Percentiles rank a stretch among this genome's conserved stretches.
Conservation (phyloP, 2,888 invertebrate genomes). For the Macaria liturata region DNA sequence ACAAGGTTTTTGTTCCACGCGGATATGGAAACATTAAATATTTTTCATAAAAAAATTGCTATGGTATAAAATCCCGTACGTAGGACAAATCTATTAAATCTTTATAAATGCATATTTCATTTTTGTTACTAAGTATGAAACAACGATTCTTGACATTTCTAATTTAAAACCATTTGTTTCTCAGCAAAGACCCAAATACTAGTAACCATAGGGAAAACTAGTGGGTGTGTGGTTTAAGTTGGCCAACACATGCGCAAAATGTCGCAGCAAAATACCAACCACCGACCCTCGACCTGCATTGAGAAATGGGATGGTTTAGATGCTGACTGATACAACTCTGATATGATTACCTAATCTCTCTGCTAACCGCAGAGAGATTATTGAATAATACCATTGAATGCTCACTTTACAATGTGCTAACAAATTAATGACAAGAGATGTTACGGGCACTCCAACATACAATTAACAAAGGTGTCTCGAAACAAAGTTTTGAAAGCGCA, state of each 20-base stretch:
- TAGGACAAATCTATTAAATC: too few relatives aligned
- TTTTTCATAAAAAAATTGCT: too few relatives aligned
- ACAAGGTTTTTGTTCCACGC: too few relatives aligned
- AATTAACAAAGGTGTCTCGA: not conserved
- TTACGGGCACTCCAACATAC: not conserved
- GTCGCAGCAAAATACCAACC: conserved; percentile 73
- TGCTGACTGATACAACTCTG: conserved; percentile 41
- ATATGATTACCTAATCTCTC: conserved; percentile 21
- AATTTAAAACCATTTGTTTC: too few relatives aligned
- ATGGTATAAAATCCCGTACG: too few relatives aligned
- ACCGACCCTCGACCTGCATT: conserved; percentile 65
- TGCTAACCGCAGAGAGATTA: too few relatives aligned
- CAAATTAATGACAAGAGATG: not conserved
- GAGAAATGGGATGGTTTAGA: conserved; percentile 55
- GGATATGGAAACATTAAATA: too few relatives aligned
- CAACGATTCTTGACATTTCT: too few relatives aligned
- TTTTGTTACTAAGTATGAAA: too few relatives aligned
- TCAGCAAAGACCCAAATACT: too few relatives aligned
- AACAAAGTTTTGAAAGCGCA: not conserved
- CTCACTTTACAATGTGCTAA: conserved; percentile 4
- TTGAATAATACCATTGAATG: too few relatives aligned
- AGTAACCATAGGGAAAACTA: conserved; percentile 44
- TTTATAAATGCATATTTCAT: too few relatives aligned
- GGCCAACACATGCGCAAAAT: conserved; percentile 67
- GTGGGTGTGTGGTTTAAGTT: conserved; percentile 51